Conservation (phyloP, 2,797 vertebrate species). For the Neosilurus hyrtlii region DNA sequence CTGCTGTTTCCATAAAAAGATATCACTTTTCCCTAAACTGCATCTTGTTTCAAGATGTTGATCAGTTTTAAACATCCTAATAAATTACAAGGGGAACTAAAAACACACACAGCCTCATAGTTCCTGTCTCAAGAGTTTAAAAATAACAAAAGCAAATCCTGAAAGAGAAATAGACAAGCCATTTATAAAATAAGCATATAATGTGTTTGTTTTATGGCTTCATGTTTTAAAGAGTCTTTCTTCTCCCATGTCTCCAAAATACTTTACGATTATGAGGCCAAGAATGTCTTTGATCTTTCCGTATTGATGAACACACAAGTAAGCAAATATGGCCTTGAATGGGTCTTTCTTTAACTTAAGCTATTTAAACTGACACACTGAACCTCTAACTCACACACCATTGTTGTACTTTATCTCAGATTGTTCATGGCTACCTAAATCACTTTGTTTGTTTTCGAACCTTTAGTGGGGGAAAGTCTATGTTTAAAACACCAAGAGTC, state of each 20-base stretch:
- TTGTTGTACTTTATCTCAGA: conserved; percentile 27
- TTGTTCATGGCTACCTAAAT: conserved; percentile 30
- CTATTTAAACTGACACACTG: conserved; percentile 45
- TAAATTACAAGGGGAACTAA: background rate
- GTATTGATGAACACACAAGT: conserved; percentile 55
- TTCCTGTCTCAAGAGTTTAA: background rate
- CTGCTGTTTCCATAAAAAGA: background rate
- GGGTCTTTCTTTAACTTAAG: conserved; percentile 45
- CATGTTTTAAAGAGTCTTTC: conserved; percentile 7
- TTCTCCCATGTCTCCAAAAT: conserved; percentile 39
- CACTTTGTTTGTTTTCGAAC: conserved; percentile 18
- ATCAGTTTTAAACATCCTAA: background rate
- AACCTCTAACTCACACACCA: conserved; percentile 42
- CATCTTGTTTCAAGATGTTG: background rate
- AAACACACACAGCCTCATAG: background rate
- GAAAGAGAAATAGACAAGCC: conserved; percentile 1
- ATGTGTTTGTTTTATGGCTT: conserved; percentile 17
- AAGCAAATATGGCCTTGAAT: conserved; percentile 56
- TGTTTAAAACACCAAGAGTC: background rate
- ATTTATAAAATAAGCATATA: conserved; percentile 4
- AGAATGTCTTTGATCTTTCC: conserved; percentile 54
- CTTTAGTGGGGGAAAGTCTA: background rate
- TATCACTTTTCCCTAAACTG: background rate
- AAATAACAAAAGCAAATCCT: background rate
- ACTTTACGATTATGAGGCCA: conserved; percentile 35